These are phyloP conservation scores for Argopecten irradians DNA, from an alignment of 1,140 invertebrate species.

Conservation along the genomic window DNA sequence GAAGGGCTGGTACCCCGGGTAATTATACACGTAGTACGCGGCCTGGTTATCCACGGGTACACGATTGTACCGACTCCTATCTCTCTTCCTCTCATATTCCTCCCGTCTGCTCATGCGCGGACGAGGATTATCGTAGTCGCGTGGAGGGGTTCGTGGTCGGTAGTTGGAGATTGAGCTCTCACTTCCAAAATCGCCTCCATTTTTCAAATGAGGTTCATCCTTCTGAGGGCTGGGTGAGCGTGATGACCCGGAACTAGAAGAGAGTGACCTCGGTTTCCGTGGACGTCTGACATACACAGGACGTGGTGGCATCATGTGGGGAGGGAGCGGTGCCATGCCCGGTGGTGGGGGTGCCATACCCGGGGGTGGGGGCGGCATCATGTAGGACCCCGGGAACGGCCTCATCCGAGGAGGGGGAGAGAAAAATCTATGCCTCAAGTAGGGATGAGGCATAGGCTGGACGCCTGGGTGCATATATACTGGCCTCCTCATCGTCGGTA, in stretches of 20 bases:
- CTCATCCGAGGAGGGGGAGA: slow-evolving; percentile 58
- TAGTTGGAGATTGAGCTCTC: slow-evolving; percentile 58
- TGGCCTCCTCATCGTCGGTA: background rate
- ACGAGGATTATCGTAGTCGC: slow-evolving; percentile 62
- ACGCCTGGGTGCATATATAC: slow-evolving; percentile 23
- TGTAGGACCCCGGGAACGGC: slow-evolving; percentile 38
- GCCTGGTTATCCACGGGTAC: slow-evolving; percentile 38
- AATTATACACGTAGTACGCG: slow-evolving; percentile 49
- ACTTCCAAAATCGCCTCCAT: slow-evolving; percentile 44
- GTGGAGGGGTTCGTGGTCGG: slow-evolving; percentile 66
- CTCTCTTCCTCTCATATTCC: slow-evolving; percentile 57
- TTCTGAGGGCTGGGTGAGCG: slow-evolving; percentile 48
- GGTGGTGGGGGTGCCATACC: slow-evolving; percentile 48
- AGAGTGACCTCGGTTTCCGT: slow-evolving; percentile 41
- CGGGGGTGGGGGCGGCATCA: slow-evolving; percentile 46
- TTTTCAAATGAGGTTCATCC: slow-evolving; percentile 48
- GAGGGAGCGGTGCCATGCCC: background rate
- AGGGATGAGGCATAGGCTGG: slow-evolving; percentile 42
- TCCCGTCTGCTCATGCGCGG: slow-evolving; percentile 65
- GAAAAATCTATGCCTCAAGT: slow-evolving; percentile 60
- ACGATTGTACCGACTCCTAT: slow-evolving; percentile 30
- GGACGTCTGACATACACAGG: slow-evolving; percentile 52
- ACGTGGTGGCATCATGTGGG: slow-evolving; percentile 39
- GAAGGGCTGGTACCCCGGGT: slow-evolving; percentile 43
- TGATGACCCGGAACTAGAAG: slow-evolving; percentile 51